Conservation (phyloP, 2,113 vertebrate genomes). For the Sakesphorus luctuosus region DNA sequence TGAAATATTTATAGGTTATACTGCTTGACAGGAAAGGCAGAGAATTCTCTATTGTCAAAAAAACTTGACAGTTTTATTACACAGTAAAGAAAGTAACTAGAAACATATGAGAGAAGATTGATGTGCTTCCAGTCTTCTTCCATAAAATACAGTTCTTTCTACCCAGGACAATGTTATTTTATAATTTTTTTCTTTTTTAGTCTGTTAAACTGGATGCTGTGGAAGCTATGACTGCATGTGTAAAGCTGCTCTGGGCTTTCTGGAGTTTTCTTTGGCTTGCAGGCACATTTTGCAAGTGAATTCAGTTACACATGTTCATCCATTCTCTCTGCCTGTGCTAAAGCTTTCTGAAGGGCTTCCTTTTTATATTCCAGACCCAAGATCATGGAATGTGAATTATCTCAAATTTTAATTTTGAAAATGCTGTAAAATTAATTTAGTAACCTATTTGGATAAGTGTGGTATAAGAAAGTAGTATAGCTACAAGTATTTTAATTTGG, state of each 20-base stretch:
- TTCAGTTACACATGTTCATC: background rate
- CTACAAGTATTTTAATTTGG: background rate
- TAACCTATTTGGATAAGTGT: background rate
- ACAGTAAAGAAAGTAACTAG: background rate
- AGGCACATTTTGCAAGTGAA: background rate
- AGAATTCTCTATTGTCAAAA: background rate
- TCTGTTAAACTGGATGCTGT: background rate
- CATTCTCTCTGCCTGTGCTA: background rate
- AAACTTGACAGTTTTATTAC: slow-evolving; percentile 1
- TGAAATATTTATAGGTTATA: slow-evolving; percentile 7
- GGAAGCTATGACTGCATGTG: background rate
- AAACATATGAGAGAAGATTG: background rate
- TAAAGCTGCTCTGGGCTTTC: background rate
- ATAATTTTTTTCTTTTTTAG: background rate
- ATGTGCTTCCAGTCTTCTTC: background rate
- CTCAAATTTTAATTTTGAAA: background rate
- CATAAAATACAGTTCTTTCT: background rate
- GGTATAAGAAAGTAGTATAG: background rate
- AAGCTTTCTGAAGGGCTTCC: background rate
- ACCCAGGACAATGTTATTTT: background rate
- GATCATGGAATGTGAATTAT: background rate
- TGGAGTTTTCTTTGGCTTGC: background rate
- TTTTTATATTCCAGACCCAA: background rate
- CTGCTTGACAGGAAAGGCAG: background rate
- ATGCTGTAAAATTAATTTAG: background rate